Conservation (phyloP, 1,140 invertebrate species). For the Globodera ellingtonae region DNA sequence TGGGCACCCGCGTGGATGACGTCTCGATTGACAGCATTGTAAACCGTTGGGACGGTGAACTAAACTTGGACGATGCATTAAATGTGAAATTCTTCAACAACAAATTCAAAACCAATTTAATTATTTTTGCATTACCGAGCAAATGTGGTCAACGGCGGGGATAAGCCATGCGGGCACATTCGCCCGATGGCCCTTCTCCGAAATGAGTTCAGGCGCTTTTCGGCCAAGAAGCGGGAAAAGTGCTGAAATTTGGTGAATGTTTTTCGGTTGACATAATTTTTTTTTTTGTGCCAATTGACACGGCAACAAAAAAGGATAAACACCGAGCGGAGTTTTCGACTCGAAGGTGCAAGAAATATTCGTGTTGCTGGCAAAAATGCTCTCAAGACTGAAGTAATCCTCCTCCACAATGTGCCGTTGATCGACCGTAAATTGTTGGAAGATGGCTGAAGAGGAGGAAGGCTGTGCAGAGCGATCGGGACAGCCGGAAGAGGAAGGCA, state of each 20-base stretch:
- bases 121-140: slow-evolving; percentile 7
- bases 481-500: neutral
- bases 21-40: slow-evolving; percentile 2
- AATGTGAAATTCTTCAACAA: neutral
- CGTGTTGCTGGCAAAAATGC: slow-evolving; percentile 18
- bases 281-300: neutral
- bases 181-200: neutral
- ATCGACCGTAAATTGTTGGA: slow-evolving; percentile 18
- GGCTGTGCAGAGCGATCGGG: neutral
- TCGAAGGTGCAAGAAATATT: slow-evolving; percentile 19
- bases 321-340: slow-evolving; percentile 17
- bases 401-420: slow-evolving; percentile 16
- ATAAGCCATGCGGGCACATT: slow-evolving; percentile 17
- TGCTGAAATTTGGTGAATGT: neutral
- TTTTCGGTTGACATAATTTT: no score
- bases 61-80: neutral
- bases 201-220: slow-evolving; percentile 10
- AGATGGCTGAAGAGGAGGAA: slow-evolving; percentile 1
- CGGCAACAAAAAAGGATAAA: neutral
- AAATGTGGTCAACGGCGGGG: slow-evolving; percentile 18
- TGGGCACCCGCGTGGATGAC: slow-evolving; percentile 16
- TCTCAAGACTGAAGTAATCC: slow-evolving; percentile 19
- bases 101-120: neutral
- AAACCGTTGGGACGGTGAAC: slow-evolving; percentile 14
- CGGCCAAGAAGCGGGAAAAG: slow-evolving; percentile 18